Base-by-base conservation (phyloP, 2,113 vertebrate genomes). In the Dipodomys merriami region DNA sequence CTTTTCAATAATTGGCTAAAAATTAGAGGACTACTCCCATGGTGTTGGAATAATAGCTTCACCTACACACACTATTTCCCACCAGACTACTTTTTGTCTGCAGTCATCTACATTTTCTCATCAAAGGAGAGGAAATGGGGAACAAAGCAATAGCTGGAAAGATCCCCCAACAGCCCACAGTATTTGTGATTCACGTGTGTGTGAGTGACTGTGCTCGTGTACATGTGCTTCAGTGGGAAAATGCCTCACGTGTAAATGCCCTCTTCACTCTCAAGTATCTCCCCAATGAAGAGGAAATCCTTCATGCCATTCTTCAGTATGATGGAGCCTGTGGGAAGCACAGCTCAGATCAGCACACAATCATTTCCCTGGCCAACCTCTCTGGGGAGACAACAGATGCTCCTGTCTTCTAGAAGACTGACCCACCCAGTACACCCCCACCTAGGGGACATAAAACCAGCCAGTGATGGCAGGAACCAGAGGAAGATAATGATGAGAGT, bases 1-100 rank as follows among this genome's bases (percentile, higher is more conserved):
- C 97, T 97, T 97, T 97, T 94, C 96, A 98, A 98, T 96, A 97
- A 97, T 96, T 97, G 97, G 94, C 95, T 97, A 97, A 98, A 98
- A 97, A 97, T 96, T 83, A 95, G 91, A 96, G 97, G 97, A 83
- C 91, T 91, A 85, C 92, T 97, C 95, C 95, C 33, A 87, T 96
- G 97, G 94, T 94, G 83, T 85, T 97, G 88, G 67, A 91, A 90
- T 20, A 6, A 97, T 97, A 86, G 91, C 82, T 85, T 96, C 53
- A 18, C 89, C 74, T 33, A 94, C 73, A 68, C 64, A 74, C 76
- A 81, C 84, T 80, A 91, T 84, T 84, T 49, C 65, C 91, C 76
- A 94, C 94, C 92, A 94, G 84, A 68, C 87, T 81, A 83, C 88
- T 97, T 97, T 94, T 93, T 68, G 83, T 96, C 92, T 92, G 94